Base-by-base conservation (phyloP, 2,797 vertebrate species). In the Clarias laeviceps region DNA sequence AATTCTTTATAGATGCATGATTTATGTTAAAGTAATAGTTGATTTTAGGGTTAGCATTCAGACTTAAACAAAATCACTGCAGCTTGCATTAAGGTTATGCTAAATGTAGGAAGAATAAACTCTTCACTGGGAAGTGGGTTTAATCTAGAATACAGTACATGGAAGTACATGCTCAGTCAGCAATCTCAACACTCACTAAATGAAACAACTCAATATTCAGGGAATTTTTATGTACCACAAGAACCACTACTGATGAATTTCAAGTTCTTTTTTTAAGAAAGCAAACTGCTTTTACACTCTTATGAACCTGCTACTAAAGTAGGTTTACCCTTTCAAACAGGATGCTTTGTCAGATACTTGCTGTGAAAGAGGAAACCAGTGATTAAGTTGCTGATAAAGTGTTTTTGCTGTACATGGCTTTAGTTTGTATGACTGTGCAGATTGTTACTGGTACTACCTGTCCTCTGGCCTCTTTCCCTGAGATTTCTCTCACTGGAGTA, bases 401-500 rank as follows among this genome's bases (percentile, higher is more conserved):
- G 24, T 74, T 82, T 68, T 45, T 82, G 50, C 50, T 54, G 50
- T 54, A 70, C n/a, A 65, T n/a, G n/a, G 37, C 27, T 56, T 40
- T 40, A 24, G 50, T 78, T 79, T 54, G 57, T 81, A 70, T n/a
- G 32, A 54, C 24, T 64, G n/a, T 45, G 29, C 81, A 85, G 61
- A 40, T 65, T 73, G 24, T 79, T 27, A 64, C 73, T 27, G 74
- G 59, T 79, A 68, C 84, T 18, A 74, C 17, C 80, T 54, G 34
- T 54, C 24, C 82, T 34, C 34, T 68, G 6, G 5, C 78, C 57
- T 79, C 57, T 81, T 40, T 57, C 65, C 29, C n/a, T 14, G 70
- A 76, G 34, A 83, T 14, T 61, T 50, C 76, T 88, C 88, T 86
- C 87, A 89, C 85, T 86, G 82, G 64, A 86, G 27, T 82, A 14